These are phyloP conservation scores for Dendrocincla fuliginosa DNA, from an alignment of 2,797 vertebrate genomes.

Conservation along the genomic window DNA sequence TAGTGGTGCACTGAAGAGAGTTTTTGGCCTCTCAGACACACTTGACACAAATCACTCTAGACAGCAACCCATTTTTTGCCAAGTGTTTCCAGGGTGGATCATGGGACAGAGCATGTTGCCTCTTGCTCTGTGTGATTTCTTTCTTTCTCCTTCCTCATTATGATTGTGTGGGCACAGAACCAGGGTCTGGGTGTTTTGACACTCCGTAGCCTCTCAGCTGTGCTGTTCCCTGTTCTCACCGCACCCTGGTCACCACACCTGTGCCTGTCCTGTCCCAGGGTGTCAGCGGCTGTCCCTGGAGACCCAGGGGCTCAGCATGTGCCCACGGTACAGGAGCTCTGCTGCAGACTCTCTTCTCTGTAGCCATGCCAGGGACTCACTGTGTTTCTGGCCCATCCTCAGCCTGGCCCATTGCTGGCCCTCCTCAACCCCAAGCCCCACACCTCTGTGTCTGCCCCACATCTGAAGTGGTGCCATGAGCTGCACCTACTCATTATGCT, in stretches of 20 bases:
- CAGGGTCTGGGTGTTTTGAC: not conserved
- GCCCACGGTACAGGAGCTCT: fast-evolving
- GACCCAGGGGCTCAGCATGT: not conserved
- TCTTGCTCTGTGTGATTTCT: not conserved
- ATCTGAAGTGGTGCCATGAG: not conserved
- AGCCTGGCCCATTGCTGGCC: not conserved
- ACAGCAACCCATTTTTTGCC: not conserved
- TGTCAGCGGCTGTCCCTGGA: fast-evolving
- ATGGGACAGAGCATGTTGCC: not conserved
- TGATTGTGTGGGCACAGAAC: not conserved
- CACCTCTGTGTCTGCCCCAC: not conserved
- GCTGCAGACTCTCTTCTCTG: not conserved
- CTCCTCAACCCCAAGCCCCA: not conserved
- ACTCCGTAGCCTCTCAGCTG: not conserved
- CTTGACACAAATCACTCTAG: not conserved
- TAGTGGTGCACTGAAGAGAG: not conserved
- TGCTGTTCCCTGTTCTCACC: not conserved
- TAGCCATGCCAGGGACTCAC: fast-evolving
- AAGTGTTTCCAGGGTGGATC: not conserved
- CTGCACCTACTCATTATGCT: not conserved
- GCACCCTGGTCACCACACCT: not conserved
- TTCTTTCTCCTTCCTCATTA: not conserved
- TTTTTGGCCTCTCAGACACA: not conserved
- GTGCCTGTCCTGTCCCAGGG: not conserved
- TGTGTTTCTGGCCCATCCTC: not conserved